Percentiles rank a stretch among this genome's conserved stretches.
phyloP scores from a whole-genome alignment of 2,888 invertebrate species.

The Ceriagrion tenellum region DNA sequence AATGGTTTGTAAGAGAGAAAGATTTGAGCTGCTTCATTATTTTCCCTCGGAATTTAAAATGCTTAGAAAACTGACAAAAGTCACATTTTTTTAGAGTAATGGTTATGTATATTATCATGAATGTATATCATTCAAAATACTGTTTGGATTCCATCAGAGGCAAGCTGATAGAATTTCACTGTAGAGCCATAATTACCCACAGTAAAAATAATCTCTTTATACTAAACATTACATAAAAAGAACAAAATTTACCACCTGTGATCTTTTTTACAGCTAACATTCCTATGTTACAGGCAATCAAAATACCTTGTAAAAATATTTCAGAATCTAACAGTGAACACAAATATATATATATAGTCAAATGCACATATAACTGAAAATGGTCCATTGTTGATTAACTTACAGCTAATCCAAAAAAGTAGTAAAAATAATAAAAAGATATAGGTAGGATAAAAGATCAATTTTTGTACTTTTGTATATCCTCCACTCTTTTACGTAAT shows the following conservation, averaged over 20 bases:
- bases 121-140: slow-evolving; percentile 66
- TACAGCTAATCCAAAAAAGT: slow-evolving; percentile 65
- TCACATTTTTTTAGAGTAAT: slow-evolving; percentile 61
- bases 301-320: slow-evolving; percentile 66
- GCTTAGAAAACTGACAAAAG: slow-evolving; percentile 64
- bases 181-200: slow-evolving; percentile 33
- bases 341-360: slow-evolving; percentile 57
- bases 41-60: slow-evolving; percentile 60
- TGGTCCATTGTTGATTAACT: slow-evolving; percentile 63
- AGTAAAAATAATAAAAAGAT: slow-evolving; percentile 59
- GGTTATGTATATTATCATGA: slow-evolving; percentile 65
- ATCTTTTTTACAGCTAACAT: slow-evolving; percentile 27
- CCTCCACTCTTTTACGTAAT: slow-evolving; percentile 62
- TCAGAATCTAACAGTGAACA: slow-evolving; percentile 67
- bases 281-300: slow-evolving; percentile 52
- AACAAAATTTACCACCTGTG: slow-evolving; percentile 49
- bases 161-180: slow-evolving; percentile 53
- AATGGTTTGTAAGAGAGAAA: slow-evolving; percentile 34
- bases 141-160: slow-evolving; percentile 60
- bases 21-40: slow-evolving; percentile 57
- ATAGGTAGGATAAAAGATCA: slow-evolving; percentile 53
- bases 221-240: slow-evolving; percentile 65
- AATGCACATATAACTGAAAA: slow-evolving; percentile 53
- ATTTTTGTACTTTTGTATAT: slow-evolving; percentile 66
- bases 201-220: slow-evolving; percentile 65